These are phyloP conservation scores for Serrognathus titanus DNA, from an alignment of 2,888 invertebrate genomes.

Conservation along the genomic window DNA sequence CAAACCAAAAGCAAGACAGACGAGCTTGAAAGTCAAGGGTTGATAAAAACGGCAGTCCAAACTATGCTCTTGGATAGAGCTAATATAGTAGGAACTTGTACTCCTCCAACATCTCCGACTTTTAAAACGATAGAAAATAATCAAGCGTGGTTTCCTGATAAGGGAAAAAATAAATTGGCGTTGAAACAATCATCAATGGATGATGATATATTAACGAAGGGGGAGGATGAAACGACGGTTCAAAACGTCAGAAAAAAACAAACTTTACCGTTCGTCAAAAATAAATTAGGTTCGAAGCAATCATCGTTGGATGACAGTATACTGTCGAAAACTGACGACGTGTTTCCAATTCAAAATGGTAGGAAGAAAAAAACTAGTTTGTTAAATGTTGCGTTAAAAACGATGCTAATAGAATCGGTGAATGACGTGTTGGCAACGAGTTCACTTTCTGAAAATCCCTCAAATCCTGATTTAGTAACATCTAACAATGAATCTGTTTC, in stretches of 20 bases:
- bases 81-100: slow-evolving; percentile 37
- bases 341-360: too few relatives aligned
- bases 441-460: slow-evolving; percentile 14
- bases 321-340: slow-evolving; percentile 8
- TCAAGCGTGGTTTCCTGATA: slow-evolving; percentile 24
- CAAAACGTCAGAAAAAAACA: too few relatives aligned
- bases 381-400: slow-evolving; percentile 56
- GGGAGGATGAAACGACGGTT: too few relatives aligned
- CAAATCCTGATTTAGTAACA: background rate
- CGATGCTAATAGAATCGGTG: slow-evolving; percentile 56
- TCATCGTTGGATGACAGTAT: slow-evolving; percentile 4
- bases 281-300: background rate
- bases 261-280: too few relatives aligned
- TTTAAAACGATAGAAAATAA: slow-evolving; percentile 19
- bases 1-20: too few relatives aligned
- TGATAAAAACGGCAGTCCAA: slow-evolving; percentile 43
- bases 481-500: background rate
- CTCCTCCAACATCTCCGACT: slow-evolving; percentile 36
- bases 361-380: slow-evolving; percentile 36
- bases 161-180: slow-evolving; percentile 10
- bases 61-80: slow-evolving; percentile 43
- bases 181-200: slow-evolving; percentile 2
- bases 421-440: slow-evolving; percentile 40
- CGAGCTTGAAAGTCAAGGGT: slow-evolving; percentile 30
- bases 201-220: slow-evolving; percentile 1